These are phyloP conservation scores for Potorous gilbertii DNA, from an alignment of 2,797 vertebrate genomes.

Conservation along the genomic window DNA sequence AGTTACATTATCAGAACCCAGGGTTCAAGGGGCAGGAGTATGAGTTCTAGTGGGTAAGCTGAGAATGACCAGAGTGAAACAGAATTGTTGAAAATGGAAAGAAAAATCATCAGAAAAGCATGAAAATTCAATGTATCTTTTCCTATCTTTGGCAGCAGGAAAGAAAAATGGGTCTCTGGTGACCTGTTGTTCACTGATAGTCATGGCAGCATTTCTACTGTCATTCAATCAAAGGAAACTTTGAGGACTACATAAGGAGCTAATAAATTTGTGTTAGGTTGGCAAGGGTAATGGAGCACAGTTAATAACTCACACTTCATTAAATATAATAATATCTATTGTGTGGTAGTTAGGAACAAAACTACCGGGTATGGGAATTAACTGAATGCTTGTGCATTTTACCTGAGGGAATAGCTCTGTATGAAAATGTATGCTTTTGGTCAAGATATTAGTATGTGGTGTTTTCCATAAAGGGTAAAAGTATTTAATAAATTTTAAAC, in stretches of 20 bases:
- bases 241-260: conserved; percentile 45
- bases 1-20: background rate
- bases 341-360: conserved; percentile 54
- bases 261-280: conserved; percentile 62
- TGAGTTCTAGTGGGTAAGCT: background rate
- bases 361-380: conserved; percentile 55
- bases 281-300: conserved; percentile 44
- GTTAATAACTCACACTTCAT: conserved; percentile 54
- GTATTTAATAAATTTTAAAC: conserved; percentile 43
- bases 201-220: conserved; percentile 26
- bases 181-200: conserved; percentile 40
- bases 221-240: conserved; percentile 48
- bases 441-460: conserved; percentile 4
- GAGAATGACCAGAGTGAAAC: background rate
- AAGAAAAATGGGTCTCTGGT: conserved; percentile 29
- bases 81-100: background rate
- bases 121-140: conserved; percentile 23
- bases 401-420: background rate
- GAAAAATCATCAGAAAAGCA: background rate
- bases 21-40: background rate
- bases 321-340: conserved; percentile 49
- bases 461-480: conserved; percentile 43
- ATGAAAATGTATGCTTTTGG: conserved; percentile 2
- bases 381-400: conserved; percentile 55
- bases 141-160: conserved; percentile 39